Evolutionary conservation across 2,888 invertebrate species (phyloP), one percentile per base, ranked within the genome.

Genomic region (Oscheius sp.): DNA sequence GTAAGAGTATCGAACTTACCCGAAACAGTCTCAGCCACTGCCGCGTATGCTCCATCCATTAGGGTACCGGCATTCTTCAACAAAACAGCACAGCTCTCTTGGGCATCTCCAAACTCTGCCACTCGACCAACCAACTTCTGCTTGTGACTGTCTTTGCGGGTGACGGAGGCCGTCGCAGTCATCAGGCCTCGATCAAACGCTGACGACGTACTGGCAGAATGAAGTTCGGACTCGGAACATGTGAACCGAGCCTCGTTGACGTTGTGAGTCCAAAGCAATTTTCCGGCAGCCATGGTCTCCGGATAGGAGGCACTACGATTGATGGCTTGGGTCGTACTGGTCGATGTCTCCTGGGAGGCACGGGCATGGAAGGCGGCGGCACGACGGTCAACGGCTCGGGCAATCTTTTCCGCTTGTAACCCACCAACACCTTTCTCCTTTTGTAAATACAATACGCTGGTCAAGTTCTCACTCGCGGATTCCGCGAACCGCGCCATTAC

Each of bases 51-150:
- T 27, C 78, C 77, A 73, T 79, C 85, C 27, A 77, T 76, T 9
- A 77, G 66, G 25, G 76, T 79, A 25, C 85, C 87, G 29, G 84
- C 78, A 72, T 84, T 83, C 77, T 86, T 85, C 82, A 87, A 78
- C 78, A 87, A 69, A 35, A 87, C 86, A 45, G 86, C 82, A 59
- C 87, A 87, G 69, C 76, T 79, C 72, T 87, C 86, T n/a, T 76
- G 76, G 16, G 77, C 78, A 61, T 84, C 76, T 35, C 76, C 77
- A 69, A 77, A 85, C 63, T 86, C 86, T 58, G 78, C 63, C 29
- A 82, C 73, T 29, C 66, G 46, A 9, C 66, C 52, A 21, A 16
- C 2, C 27, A 66, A 7, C 13, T 18, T 1, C 29, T 49, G 49
- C 29, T 41, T 72, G 64, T 78, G 80, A 63, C 73, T 76, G 56